A percentile compares a stretch with the other conserved stretches of the same genome.
Evolutionary conservation across 2,113 vertebrate species (phyloP).

Genomic region (Thoracochromis brauschi): DNA sequence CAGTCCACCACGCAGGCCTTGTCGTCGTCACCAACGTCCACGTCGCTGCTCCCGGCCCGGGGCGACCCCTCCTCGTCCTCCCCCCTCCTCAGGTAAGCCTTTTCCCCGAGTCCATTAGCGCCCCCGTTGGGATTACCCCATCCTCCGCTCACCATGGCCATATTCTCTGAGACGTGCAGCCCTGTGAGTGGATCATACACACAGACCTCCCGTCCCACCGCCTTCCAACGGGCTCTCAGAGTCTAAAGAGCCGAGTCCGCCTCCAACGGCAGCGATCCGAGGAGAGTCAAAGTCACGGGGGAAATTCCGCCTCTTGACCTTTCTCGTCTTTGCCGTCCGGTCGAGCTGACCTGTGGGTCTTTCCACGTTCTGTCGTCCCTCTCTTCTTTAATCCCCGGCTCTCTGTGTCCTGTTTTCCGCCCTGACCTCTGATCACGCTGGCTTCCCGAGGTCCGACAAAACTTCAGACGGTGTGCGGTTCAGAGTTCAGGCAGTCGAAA

Average conservation of each 20-base stretch:
- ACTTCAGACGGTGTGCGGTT: constrained; percentile 53
- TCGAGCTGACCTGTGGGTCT: constrained; percentile 39
- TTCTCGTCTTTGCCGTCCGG: constrained; percentile 39
- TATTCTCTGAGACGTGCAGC: constrained; percentile 65
- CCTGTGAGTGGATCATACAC: constrained; percentile 45
- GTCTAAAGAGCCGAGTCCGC: neutral
- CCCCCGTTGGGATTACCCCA: constrained; percentile 86
- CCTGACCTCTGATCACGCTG: constrained; percentile 48
- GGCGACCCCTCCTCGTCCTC: constrained; percentile 84
- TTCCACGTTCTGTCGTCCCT: constrained; percentile 5
- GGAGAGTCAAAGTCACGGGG: neutral
- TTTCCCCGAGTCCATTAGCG: constrained; percentile 75
- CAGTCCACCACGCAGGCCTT: constrained; percentile 87
- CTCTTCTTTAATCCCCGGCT: constrained; percentile 37
- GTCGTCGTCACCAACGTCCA: constrained; percentile 83
- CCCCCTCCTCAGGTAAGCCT: constrained; percentile 76
- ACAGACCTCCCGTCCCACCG: constrained; percentile 24
- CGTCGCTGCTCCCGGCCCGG: constrained; percentile 83
- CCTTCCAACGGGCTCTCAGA: neutral
- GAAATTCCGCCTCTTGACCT: constrained; percentile 42
- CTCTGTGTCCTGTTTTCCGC: constrained; percentile 27
- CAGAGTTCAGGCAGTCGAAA: constrained; percentile 67
- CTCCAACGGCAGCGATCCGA: neutral
- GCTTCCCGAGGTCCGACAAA: constrained; percentile 42
- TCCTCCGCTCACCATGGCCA: constrained; percentile 93